These are phyloP conservation scores for Atrina japonica DNA, from an alignment of 2,888 invertebrate species.

Conservation along the genomic window DNA sequence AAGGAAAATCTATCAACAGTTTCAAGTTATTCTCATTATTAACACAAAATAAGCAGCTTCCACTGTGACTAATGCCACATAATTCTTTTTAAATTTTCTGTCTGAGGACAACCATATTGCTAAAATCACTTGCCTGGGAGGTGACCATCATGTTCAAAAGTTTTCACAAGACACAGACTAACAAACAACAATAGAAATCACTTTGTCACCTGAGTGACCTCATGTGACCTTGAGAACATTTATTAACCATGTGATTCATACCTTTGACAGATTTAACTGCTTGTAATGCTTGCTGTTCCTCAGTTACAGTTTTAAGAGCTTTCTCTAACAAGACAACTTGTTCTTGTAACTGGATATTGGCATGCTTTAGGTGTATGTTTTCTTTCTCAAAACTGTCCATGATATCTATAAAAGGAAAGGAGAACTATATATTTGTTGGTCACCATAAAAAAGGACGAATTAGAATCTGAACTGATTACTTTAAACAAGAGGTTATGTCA, in stretches of 20 bases:
- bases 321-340: constrained; percentile 67
- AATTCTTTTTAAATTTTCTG: no score
- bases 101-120: no score
- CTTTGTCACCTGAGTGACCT: constrained; percentile 17
- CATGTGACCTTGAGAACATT: no score
- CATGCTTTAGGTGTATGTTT: constrained; percentile 64
- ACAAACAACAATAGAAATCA: background rate
- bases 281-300: constrained; percentile 45
- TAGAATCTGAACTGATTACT: background rate
- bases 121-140: no score
- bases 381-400: constrained; percentile 65
- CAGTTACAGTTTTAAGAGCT: constrained; percentile 52
- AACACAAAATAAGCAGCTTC: no score
- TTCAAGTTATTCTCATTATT: no score
- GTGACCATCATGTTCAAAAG: background rate
- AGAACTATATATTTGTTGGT: background rate
- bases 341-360: constrained; percentile 67
- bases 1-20: no score
- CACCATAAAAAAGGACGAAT: background rate
- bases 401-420: constrained; percentile 51
- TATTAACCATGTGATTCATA: no score
- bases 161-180: background rate
- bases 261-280: no score
- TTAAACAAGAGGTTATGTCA: no score
- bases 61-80: no score